phyloP scores from a whole-genome alignment of 1,140 invertebrate species.

The Bombus waltoni region DNA sequence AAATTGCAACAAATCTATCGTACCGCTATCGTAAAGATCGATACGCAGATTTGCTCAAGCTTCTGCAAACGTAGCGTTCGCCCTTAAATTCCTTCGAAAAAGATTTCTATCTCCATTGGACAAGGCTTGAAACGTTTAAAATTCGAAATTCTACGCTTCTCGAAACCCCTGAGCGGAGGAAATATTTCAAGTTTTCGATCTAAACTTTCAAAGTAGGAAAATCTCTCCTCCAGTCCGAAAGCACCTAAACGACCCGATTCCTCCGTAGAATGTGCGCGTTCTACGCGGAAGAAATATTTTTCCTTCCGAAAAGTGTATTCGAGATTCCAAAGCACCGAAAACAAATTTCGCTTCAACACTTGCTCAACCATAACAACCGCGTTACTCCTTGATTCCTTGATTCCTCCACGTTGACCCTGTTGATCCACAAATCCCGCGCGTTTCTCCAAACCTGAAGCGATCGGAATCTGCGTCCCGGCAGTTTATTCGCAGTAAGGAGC shows the following conservation, averaged over 20 bases:
- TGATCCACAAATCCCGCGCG: background rate
- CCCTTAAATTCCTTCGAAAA: background rate
- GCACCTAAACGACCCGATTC: no score
- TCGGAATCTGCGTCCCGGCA: background rate
- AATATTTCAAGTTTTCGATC: no score
- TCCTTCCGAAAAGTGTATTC: no score
- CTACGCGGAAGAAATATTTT: no score
- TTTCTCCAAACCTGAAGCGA: background rate
- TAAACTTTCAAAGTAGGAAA: no score
- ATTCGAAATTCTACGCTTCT: no score
- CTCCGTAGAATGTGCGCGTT: no score
- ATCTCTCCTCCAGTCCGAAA: no score
- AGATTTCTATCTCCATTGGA: fast-evolving
- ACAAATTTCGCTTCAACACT: background rate
- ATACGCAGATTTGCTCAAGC: background rate
- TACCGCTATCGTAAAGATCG: background rate
- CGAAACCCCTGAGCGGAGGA: no score
- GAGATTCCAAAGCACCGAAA: no score
- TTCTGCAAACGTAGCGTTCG: no score
- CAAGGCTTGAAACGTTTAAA: background rate
- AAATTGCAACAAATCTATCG: no score
- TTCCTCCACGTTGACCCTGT: background rate
- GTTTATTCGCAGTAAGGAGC: background rate
- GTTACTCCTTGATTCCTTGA: background rate
- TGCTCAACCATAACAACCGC: background rate